Percentiles rank a stretch among this genome's conserved stretches.
Conservation (phyloP, 2,797 vertebrate species). For the Siniperca obscura region DNA sequence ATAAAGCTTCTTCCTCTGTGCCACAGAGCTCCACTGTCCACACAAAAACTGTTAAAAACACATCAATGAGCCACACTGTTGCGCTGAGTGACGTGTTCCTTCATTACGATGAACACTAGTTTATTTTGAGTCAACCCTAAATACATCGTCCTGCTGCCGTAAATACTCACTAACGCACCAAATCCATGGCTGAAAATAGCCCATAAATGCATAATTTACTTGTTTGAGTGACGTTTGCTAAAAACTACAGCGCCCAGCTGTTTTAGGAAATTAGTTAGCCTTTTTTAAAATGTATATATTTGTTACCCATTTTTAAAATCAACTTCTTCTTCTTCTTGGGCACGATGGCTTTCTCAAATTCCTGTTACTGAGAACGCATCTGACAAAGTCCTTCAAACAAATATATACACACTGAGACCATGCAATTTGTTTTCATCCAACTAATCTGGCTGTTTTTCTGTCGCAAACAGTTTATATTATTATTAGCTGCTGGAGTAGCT, state of each 20-base stretch:
- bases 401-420: not conserved
- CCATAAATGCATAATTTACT: not conserved
- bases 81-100: no score
- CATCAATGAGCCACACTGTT: no score
- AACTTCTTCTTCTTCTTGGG: not conserved
- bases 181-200: not conserved
- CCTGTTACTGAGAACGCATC: not conserved
- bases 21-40: no score
- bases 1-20: not conserved
- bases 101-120: not conserved
- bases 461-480: conserved; percentile 4
- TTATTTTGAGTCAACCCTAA: not conserved
- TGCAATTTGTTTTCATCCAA: not conserved
- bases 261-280: not conserved
- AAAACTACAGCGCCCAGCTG: not conserved
- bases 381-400: not conserved
- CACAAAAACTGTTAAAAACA: no score
- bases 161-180: not conserved
- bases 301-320: not conserved
- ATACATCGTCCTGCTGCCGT: not conserved
- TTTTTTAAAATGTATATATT: not conserved
- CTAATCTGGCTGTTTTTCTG: not conserved
- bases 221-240: not conserved
- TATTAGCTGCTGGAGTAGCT: not conserved
- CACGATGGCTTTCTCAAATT: no score